phyloP scores from a whole-genome alignment of 2,888 invertebrate genomes.

The Cistogaster globosa region DNA sequence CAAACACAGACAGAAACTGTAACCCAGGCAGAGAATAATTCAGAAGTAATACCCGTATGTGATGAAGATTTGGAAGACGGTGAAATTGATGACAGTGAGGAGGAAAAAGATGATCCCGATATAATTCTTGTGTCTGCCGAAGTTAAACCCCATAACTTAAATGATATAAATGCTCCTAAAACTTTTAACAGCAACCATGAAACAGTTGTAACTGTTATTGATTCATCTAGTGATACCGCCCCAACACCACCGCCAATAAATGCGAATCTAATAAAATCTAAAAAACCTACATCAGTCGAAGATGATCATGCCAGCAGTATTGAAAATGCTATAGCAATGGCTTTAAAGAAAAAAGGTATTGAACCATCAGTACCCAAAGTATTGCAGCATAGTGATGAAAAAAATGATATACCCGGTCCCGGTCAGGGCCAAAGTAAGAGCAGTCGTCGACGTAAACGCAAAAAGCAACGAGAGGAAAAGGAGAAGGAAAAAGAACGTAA shows the following conservation, averaged over 20 bases:
- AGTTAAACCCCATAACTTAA: slow-evolving; percentile 23
- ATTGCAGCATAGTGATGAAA: slow-evolving; percentile 84
- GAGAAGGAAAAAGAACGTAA: slow-evolving; percentile 79
- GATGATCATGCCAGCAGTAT: slow-evolving; percentile 92
- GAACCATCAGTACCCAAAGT: slow-evolving; percentile 80
- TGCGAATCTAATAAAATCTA: slow-evolving; percentile 79
- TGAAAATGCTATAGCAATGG: slow-evolving; percentile 90
- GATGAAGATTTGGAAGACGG: slow-evolving; percentile 92
- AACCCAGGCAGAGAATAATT: slow-evolving; percentile 18
- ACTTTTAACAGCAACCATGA: not conserved
- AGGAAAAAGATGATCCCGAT: slow-evolving; percentile 74
- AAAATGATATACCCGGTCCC: slow-evolving; percentile 81
- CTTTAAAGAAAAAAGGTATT: slow-evolving; percentile 87
- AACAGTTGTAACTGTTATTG: slow-evolving; percentile 45
- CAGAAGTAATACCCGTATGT: slow-evolving; percentile 33
- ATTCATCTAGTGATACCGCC: slow-evolving; percentile 42
- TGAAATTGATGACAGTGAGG: slow-evolving; percentile 89
- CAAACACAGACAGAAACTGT: slow-evolving; percentile 45
- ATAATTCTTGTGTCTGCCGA: slow-evolving; percentile 31
- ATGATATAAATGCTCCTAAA: slow-evolving; percentile 33
- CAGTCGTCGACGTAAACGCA: slow-evolving; percentile 80
- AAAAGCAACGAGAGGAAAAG: slow-evolving; percentile 79
- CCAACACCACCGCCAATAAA: slow-evolving; percentile 44
- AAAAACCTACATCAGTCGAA: slow-evolving; percentile 84
- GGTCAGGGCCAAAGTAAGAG: slow-evolving; percentile 76